Evolutionary conservation across 2,797 vertebrate genomes (phyloP).

Genomic region (Rousettus madagascariensis): DNA sequence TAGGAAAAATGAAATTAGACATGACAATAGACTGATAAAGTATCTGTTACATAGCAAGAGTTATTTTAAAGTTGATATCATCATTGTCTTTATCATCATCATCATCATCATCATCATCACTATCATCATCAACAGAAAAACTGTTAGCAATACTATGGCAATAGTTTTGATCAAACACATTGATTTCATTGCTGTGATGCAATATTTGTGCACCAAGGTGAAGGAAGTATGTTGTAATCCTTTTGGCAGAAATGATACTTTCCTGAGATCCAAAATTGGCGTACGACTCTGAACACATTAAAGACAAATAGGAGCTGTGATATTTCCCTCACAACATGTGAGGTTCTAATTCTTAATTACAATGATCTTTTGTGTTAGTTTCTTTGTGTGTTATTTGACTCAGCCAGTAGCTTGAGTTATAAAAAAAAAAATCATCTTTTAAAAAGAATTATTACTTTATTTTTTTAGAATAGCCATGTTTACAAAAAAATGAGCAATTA

Average conservation of each 20-base stretch:
- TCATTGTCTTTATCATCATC: not conserved
- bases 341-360: not conserved
- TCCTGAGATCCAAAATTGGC: not conserved
- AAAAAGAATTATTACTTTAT: not conserved
- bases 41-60: not conserved
- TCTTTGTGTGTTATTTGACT: not conserved
- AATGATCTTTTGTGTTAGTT: not conserved
- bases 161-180: not conserved
- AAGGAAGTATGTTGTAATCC: not conserved
- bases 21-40: not conserved
- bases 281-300: not conserved
- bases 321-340: not conserved
- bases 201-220: not conserved
- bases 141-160: not conserved
- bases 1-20: not conserved
- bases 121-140: not conserved
- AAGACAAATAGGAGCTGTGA: not conserved
- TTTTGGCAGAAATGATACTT: not conserved
- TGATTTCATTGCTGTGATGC: not conserved
- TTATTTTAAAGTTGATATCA: not conserved
- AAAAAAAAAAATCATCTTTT: not conserved
- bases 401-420: not conserved
- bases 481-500: not conserved
- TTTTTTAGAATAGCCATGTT: not conserved
- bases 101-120: not conserved